phyloP scores from a whole-genome alignment of 2,888 invertebrate genomes.

The Himalopsyche japonica region DNA sequence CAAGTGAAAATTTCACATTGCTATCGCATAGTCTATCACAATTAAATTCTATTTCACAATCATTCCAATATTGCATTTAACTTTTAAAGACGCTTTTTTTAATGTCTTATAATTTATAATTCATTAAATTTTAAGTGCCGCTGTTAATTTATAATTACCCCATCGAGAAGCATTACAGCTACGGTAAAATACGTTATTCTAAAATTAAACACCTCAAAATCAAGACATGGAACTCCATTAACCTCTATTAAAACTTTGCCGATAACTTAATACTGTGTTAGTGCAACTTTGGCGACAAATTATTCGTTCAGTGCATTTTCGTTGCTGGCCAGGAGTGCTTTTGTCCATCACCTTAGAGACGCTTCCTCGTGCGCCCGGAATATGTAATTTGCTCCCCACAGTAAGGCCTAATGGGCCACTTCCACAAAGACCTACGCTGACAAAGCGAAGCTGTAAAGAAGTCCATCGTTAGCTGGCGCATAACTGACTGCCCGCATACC shows the following conservation, averaged over 20 bases:
- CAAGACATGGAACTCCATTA: background rate
- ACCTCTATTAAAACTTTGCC: constrained; percentile 30
- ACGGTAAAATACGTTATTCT: background rate
- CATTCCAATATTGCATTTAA: too few relatives aligned
- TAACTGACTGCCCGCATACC: constrained; percentile 7
- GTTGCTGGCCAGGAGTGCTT: constrained; percentile 3
- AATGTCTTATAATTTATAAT: too few relatives aligned
- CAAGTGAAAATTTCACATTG: too few relatives aligned
- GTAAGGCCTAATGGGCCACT: constrained; percentile 28
- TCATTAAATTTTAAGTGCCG: too few relatives aligned
- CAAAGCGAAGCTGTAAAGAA: constrained; percentile 13
- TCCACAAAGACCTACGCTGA: constrained; percentile 18
- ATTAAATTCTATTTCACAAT: too few relatives aligned
- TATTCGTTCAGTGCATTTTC: constrained; percentile 2
- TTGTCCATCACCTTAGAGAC: background rate
- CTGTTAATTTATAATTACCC: too few relatives aligned
- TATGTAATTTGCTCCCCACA: constrained; percentile 15
- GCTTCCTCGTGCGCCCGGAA: constrained; percentile 3
- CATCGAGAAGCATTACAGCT: too few relatives aligned
- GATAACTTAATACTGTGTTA: constrained; percentile 28
- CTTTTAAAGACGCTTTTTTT: too few relatives aligned
- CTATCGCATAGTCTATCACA: too few relatives aligned
- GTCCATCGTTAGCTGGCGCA: constrained; percentile 19
- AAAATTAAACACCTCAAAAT: background rate
- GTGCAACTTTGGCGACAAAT: constrained; percentile 17